Evolutionary conservation across 1,140 invertebrate species (phyloP), one percentile per base, ranked within the genome.

Genomic region (Reticulitermes speratus): DNA sequence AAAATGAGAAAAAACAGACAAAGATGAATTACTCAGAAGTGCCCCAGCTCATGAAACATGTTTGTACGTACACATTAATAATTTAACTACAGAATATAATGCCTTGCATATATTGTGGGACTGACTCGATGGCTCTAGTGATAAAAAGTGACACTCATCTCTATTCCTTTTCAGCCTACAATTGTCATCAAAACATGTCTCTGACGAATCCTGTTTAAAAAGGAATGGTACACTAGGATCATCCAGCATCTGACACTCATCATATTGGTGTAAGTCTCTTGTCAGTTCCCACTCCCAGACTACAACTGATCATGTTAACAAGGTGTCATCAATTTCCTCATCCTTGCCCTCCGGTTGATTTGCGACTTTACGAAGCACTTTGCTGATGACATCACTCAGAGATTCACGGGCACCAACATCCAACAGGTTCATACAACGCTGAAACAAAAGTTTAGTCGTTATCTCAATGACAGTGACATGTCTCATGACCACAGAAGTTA

Each of bases 311-410:
- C 94, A 96, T 90, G 94, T 95, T 88, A 98, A 93, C 89, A 98
- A 91, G 44, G 97, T 98, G 90, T 97, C 97, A 91, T 98, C 98
- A 86, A 98, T 93, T 89, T 98, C 96, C 90, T 98, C 97, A 89
- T 97, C 95, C 90, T 97, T 96, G 87, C 95, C 94, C 90, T 97
- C 95, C 21, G 95, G 92, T 89, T 96, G 95, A 44, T 92, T 93
- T 32, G 94, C 91, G 30, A 95, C 93, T 91, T 96, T 97, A 86
- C 94, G 93, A 87, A 97, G 91, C 55, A 95, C 95, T 93, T 97
- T 97, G 87, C 95, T 96, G 84, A 98, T 95, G 38, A 98, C 97
- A 91, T 99, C 98, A 85, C 92, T 94, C 86, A 99, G 91, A 11
- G 97, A 96, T 89, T 99, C 97, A 88, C 94, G 94, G 86, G 97